Evolutionary conservation across 2,797 vertebrate species (phyloP).

Genomic region (Coilia nasus): DNA sequence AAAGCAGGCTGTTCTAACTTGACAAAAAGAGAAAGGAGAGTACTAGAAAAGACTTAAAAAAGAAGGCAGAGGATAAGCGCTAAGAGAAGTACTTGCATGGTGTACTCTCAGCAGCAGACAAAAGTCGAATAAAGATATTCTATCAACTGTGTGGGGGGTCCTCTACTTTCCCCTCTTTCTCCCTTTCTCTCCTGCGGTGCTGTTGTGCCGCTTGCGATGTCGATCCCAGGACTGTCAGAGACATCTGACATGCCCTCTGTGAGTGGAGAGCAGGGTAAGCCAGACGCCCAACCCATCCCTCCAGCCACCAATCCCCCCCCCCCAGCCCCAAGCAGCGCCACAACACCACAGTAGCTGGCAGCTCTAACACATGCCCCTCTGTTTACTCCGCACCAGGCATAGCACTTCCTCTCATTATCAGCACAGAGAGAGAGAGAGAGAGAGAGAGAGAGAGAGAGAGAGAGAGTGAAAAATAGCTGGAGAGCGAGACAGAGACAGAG

Average conservation of each 20-base stretch:
- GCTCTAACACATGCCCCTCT: constrained; percentile 13
- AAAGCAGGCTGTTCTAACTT: background rate
- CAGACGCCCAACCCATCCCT: background rate
- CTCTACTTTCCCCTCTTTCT: background rate
- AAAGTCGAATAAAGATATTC: background rate
- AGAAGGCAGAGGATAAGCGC: background rate
- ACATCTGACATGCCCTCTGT: background rate
- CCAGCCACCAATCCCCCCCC: background rate
- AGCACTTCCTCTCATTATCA: background rate
- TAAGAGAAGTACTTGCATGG: background rate
- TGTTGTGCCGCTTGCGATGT: constrained; percentile 1
- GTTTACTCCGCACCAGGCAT: background rate
- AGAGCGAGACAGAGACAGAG: background rate
- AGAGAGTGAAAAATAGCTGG: background rate
- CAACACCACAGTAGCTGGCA: background rate
- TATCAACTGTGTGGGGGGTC: background rate
- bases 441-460: constrained; percentile 8
- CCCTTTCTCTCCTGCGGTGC: background rate
- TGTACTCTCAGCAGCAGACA: background rate
- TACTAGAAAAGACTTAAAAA: background rate
- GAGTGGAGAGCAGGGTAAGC: background rate
- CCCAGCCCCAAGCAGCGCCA: background rate
- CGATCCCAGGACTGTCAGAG: background rate
- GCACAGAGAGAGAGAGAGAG: background rate
- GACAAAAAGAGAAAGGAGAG: background rate